Evolutionary conservation across 2,113 vertebrate species (phyloP).

Genomic region (Rhadina sibilatrix): DNA sequence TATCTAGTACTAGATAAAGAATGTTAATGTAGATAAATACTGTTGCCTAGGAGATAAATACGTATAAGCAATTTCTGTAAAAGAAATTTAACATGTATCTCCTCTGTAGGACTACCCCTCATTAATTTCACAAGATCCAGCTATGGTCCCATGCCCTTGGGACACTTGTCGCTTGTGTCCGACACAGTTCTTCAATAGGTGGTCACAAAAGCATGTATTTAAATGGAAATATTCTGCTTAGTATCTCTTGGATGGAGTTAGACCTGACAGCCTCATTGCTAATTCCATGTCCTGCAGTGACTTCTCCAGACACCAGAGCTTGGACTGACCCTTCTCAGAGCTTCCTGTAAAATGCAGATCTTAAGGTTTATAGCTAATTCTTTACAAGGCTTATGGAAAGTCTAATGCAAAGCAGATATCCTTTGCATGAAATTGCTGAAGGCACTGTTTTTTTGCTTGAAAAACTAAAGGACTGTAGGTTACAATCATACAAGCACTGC

Average conservation of each 20-base stretch:
- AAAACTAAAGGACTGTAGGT: background rate
- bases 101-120: background rate
- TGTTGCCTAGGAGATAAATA: conserved; percentile 16
- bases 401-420: conserved; percentile 15
- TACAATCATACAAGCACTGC: background rate
- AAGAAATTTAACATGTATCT: background rate
- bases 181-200: background rate
- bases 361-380: background rate
- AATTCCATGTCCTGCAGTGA: background rate
- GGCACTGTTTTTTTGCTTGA: background rate
- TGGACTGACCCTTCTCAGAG: background rate
- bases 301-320: background rate
- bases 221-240: background rate
- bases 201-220: background rate
- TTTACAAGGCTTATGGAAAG: background rate
- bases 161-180: background rate
- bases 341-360: background rate
- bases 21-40: background rate
- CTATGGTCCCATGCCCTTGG: background rate
- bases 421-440: background rate
- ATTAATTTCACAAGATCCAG: background rate
- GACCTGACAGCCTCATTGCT: background rate
- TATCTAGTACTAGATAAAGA: background rate
- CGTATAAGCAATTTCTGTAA: background rate
- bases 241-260: background rate